Base-by-base conservation (phyloP, 2,113 vertebrate genomes). In the Pycnonotus jocosus region DNA sequence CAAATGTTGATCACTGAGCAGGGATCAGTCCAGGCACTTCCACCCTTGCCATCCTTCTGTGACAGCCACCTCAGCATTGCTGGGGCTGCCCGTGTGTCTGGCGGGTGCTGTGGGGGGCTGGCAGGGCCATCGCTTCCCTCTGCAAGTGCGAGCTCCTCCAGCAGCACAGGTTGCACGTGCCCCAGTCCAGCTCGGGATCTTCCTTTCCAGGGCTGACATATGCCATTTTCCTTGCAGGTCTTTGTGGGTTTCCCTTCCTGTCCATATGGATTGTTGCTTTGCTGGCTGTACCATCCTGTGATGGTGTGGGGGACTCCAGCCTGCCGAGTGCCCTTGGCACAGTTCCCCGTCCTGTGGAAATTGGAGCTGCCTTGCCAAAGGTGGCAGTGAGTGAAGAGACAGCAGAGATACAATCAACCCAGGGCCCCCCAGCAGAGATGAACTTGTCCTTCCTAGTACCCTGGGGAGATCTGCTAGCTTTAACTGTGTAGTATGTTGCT, bases 21-120 rank as follows among this genome's bases (percentile, higher is more conserved):
- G 37, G 19, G 35, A 33, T 53, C 6, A 79, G 21, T 24, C 40
- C 40, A 15, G 12, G 25, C 20, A 25, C 28, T 83, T 37, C 24
- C 12, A 19, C 0, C 1, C 20, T 48, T 57, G 42, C 20, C n/a
- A 0, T 31, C 11, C 15, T 25, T 8, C 45, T 81, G 27, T 64
- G 61, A 35, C 35, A 64, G 61, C 19, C 64, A 33, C 25, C 20
- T 33, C 47, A 71, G 71, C 22, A 65, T 31, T 28, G 58, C 42
- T 56, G 33, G 38, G 20, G 50, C 47, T 81, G 37, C n/a, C 77
- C 0, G 0, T 81, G 77, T 47, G 68, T 70, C 78, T 78, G 60
- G 31, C 0, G 0, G 47, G 25, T 0, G 2, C 42, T 62, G 65
- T 0, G 1, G 79, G 65, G 51, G 35, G 6, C 60, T 91, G 77